Evolutionary conservation across 92 coral and sea anemone species (phyloP).

Genomic region (Blastomussa wellsi): DNA sequence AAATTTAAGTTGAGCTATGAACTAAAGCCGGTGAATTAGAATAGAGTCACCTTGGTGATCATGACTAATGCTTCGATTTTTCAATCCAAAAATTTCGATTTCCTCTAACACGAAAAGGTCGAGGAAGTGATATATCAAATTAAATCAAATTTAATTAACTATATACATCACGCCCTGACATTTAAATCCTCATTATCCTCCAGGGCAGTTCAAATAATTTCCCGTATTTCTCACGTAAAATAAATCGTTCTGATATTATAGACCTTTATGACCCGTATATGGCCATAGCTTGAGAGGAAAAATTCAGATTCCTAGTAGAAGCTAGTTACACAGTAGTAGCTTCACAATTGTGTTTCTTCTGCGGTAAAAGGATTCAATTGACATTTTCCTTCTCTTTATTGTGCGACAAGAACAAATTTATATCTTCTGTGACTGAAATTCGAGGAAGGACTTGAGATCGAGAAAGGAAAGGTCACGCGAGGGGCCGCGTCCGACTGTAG

Average conservation of each 20-base stretch:
- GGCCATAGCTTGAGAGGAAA: neutral
- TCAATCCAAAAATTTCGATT: neutral
- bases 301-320: neutral
- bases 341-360: neutral
- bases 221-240: neutral
- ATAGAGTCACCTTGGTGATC: neutral
- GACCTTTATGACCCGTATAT: neutral
- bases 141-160: neutral
- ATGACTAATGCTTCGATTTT: neutral
- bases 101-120: neutral
- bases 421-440: conserved; percentile 26
- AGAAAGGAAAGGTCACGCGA: neutral
- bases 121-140: neutral
- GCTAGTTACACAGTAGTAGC: neutral
- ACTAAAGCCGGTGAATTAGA: neutral
- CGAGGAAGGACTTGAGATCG: neutral
- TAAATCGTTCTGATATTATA: neutral
- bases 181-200: neutral
- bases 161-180: neutral
- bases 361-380: neutral
- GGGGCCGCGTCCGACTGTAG: neutral
- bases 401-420: conserved; percentile 15
- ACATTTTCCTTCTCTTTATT: neutral
- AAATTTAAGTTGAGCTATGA: neutral
- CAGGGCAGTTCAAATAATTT: neutral